Base-by-base conservation (phyloP, 2,113 vertebrate genomes). In the Oncorhynchus keta region DNA sequence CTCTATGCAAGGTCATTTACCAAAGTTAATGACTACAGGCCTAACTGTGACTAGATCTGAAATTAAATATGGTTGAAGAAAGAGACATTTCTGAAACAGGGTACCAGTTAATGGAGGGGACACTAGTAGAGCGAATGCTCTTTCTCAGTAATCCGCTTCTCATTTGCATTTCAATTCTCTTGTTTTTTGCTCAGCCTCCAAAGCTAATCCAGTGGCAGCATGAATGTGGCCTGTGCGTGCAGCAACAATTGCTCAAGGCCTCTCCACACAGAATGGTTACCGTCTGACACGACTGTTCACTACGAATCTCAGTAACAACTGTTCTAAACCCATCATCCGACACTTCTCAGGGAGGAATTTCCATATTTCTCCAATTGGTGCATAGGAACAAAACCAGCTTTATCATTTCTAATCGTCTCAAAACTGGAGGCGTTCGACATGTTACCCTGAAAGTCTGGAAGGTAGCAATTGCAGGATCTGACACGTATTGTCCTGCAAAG, bases 131-230 rank as follows among this genome's bases (percentile, higher is more conserved):
- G 80, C 88, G 87, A 92, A 92, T 90, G 89, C 88, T 88, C 86
- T 88, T 74, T 76, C 90, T 91, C 87, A 90, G 89, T 93, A 93
- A 92, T 93, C 93, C 90, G 70, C 66, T 1, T 81, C 88, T 88
- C 89, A 93, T 94, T 93, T 93, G 92, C 93, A 94, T 94, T 89
- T 93, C 88, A 92, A 93, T 93, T 92, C 88, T 87, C 83, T 81
- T 82, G 78, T 83, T 85, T 90, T 90, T 86, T 55, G 51, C 80
- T 85, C 79, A 76, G 84, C 78, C 85, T 85, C 71, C 71, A 73
- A 84, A 84, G 77, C 86, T 92, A 92, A 93, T 92, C 91, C 91
- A 82, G 76, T 73, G 45, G 16, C 83, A 72, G 76, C 59, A 78
- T 90, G 85, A 90, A 92, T 89, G 86, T 84, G 71, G 80, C 79